Base-by-base conservation (phyloP, 2,888 invertebrate genomes). In the Steromphala cineraria region DNA sequence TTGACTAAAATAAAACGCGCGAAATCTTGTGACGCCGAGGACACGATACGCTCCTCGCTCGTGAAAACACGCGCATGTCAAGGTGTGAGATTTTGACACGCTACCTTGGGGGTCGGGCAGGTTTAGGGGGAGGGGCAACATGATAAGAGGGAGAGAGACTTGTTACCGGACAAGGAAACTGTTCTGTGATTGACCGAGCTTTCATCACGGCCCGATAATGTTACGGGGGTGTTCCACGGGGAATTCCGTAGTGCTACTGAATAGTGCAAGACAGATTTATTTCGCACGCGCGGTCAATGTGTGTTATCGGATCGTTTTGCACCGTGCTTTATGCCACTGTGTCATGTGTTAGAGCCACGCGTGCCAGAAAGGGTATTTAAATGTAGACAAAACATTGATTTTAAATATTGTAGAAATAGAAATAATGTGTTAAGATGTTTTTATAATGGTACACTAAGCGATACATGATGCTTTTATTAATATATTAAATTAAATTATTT, bases 251-350 rank as follows among this genome's bases (percentile, higher is more conserved):
- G 28, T 13, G 62, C 62, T 62, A 62, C 62, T 28, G 62, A 28
- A 28, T 24, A 24, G 24, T 13, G 62, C 62, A 62, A 46, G 28
- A 62, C 28, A 62, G 62, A 62, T 62, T 62, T 28, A 28, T 15
- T 28, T 62, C 62, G 28, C 62, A 62, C 62, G 62, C 62, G 62
- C 62, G 62, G 62, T 62, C 62, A 62, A 62, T 62, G 62, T 62
- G 62, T 62, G 24, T 62, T 28, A 62, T 28, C 28, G 62, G 62
- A 62, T 62, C 62, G 62, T 28, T 62, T 62, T 24, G 62, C 62
- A 28, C 2, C 13, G 62, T 62, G 62, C 62, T 62, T 62, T 62
- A 62, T 62, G 62, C 62, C 62, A 24, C 62, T 24, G 24, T 62
- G 62, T 46, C 46, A 46, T 46, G 46, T 21, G 62, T 24, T 24